phyloP scores from a whole-genome alignment of 2,797 vertebrate species.

The Ataeniobius toweri region DNA sequence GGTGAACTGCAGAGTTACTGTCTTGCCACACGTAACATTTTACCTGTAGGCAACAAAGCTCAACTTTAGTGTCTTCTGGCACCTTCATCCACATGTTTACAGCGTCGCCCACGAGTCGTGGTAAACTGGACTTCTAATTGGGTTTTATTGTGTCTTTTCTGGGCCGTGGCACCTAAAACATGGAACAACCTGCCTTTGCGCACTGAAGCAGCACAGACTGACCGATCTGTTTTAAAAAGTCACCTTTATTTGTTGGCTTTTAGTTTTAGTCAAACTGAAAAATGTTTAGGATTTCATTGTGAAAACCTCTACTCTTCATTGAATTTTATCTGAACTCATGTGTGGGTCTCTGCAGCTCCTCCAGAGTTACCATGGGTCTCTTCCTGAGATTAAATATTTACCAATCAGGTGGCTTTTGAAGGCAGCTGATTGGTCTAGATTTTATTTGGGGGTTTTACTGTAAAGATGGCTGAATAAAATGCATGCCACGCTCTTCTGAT shows the following conservation, averaged over 20 bases:
- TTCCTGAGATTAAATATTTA: not conserved
- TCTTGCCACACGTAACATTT: not conserved
- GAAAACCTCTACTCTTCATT: not conserved
- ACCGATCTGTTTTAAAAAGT: not conserved
- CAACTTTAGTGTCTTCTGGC: not conserved
- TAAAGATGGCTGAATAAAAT: not conserved
- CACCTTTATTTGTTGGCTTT: not conserved
- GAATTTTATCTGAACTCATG: too few species aligned
- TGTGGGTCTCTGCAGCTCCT: not conserved
- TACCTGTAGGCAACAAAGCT: not conserved
- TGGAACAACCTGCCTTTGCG: not conserved
- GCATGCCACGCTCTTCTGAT: not conserved
- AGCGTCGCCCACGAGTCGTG: not conserved
- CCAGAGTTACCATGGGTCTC: not conserved
- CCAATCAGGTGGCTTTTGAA: not conserved
- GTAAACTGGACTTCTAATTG: not conserved
- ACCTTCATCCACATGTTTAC: not conserved
- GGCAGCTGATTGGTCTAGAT: not conserved
- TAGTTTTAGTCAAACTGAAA: not conserved
- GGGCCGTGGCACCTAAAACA: not conserved
- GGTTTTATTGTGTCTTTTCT: not conserved
- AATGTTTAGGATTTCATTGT: not conserved
- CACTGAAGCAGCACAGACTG: not conserved
- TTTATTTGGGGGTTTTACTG: not conserved
- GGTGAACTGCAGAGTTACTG: not conserved